Evolutionary conservation across 2,113 vertebrate species (phyloP).

Genomic region (Columba livia): DNA sequence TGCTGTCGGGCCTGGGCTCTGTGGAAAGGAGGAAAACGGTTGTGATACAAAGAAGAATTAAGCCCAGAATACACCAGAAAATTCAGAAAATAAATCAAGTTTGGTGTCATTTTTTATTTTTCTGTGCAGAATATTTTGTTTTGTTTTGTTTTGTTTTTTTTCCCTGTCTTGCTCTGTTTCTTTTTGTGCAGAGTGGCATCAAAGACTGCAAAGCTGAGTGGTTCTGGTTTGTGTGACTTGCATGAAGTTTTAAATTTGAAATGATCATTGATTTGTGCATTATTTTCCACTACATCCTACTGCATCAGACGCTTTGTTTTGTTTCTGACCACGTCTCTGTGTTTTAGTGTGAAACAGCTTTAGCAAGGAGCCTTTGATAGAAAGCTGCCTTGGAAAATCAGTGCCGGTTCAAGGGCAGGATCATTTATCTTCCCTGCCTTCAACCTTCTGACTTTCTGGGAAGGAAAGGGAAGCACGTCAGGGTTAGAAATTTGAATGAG

Average conservation of each 20-base stretch:
- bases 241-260: slow-evolving; percentile 36
- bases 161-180: slow-evolving; percentile 3
- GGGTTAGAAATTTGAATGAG: not conserved
- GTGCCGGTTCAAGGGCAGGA: not conserved
- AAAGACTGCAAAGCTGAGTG: not conserved
- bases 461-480: not conserved
- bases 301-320: slow-evolving; percentile 4
- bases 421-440: not conserved
- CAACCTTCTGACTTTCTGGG: not conserved
- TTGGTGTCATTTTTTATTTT: not conserved
- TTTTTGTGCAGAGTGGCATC: not conserved
- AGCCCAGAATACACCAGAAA: not conserved
- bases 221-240: slow-evolving; percentile 28
- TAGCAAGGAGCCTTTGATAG: not conserved
- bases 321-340: not conserved
- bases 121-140: not conserved
- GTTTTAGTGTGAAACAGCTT: slow-evolving; percentile 17
- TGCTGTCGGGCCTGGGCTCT: slow-evolving; percentile 1
- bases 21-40: not conserved
- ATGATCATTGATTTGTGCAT: slow-evolving; percentile 30
- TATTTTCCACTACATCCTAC: slow-evolving; percentile 3
- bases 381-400: slow-evolving; percentile 17
- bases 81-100: slow-evolving; percentile 34
- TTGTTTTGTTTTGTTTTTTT: not conserved
- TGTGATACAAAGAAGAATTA: not conserved